Base-by-base conservation (phyloP, 2,797 vertebrate species). In the Apodemus agrarius region DNA sequence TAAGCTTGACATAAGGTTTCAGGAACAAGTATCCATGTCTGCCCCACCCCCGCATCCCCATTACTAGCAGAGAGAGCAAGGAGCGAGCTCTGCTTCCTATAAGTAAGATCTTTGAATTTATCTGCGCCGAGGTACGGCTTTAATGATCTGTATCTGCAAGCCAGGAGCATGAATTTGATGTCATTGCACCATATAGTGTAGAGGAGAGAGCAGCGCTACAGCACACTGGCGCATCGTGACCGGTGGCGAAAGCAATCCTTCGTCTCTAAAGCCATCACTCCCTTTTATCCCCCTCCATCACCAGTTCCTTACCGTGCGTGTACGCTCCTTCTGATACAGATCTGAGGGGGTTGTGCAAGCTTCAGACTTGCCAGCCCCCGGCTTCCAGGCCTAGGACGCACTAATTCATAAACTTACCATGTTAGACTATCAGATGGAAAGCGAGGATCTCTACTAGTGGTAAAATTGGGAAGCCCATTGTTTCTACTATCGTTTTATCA, bases 381-480 rank as follows among this genome's bases (percentile, higher is more conserved):
- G 97, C 97, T 98, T 97, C 96, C 91, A 97, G 97, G 97, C 94
- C 97, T 97, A 91, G 96, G 96, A 95, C 90, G 97, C 89, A 74
- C 82, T 75, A 82, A 95, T 90, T 97, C 43, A 67, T 19, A 97
- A 98, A 98, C 90, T 98, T 96, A 79, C 37, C 11, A 83, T 14
- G 37, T 94, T 96, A 98, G 97, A 97, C 98, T 98, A 97, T 98
- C 98, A 98, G 98, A 97, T 98, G 92, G 98, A 98, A 98, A 98
- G 97, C 97, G 96, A 98, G 97, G 96, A 96, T 96, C 98, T 98
- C 98, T 97, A 97, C 97, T 96, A 96, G 97, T 86, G 14, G 93
- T 22, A n/a, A 98, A 97, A 98, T 98, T 97, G 98, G 98, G 98
- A 98, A 98, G 98, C 97, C 98, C 97, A 97, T 98, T 98, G 98